Percentiles rank a stretch among this genome's conserved stretches.
phyloP scores from a whole-genome alignment of 1,140 invertebrate species.

The Formica exsecta region DNA sequence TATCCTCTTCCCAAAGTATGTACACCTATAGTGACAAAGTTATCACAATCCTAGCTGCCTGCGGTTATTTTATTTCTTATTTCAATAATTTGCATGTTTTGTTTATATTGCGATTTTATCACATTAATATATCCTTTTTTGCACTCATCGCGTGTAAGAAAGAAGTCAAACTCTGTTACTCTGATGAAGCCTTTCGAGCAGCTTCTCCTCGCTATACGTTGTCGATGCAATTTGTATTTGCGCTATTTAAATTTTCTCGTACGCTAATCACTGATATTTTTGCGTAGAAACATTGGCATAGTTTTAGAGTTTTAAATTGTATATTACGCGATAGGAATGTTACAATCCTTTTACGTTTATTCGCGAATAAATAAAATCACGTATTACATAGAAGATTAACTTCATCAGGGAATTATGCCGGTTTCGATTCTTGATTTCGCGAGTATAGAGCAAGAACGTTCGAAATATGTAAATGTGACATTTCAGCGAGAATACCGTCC shows the following conservation, averaged over 20 bases:
- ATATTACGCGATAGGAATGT: background rate
- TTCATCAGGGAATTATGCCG: background rate
- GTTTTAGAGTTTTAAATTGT: background rate
- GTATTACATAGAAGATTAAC: background rate
- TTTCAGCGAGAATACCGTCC: background rate
- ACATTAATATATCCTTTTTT: slow-evolving; percentile 29
- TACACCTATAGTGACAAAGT: slow-evolving; percentile 32
- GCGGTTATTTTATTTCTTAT: slow-evolving; percentile 46
- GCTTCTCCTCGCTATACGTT: background rate
- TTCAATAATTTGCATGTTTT: slow-evolving; percentile 61
- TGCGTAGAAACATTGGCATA: background rate
- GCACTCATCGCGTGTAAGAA: slow-evolving; percentile 9
- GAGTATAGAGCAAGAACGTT: slow-evolving; percentile 37
- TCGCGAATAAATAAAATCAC: background rate
- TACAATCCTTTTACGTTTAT: no score
- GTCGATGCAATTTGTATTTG: background rate
- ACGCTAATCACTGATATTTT: background rate
- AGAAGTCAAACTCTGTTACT: slow-evolving; percentile 38
- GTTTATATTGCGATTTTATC: slow-evolving; percentile 33
- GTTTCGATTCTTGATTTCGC: background rate
- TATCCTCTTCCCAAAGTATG: slow-evolving; percentile 36
- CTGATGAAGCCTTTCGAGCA: background rate
- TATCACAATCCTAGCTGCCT: slow-evolving; percentile 54
- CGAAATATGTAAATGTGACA: slow-evolving; percentile 47
- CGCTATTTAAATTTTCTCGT: background rate